phyloP scores from a whole-genome alignment of 1,140 invertebrate species.

The Eumeta japonica region DNA sequence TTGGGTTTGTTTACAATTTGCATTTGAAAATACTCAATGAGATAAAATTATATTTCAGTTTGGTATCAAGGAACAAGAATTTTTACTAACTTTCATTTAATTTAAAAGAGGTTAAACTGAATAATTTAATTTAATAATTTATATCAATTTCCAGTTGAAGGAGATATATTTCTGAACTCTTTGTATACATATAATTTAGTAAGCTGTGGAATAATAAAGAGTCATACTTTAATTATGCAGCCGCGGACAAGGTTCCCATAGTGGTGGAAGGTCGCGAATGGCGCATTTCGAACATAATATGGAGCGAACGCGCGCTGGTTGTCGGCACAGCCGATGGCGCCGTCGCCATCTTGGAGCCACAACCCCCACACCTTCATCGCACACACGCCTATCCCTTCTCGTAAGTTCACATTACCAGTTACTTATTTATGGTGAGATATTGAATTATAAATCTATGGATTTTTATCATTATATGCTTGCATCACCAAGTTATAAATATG shows the following conservation, averaged over 20 bases:
- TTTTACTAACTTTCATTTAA: no score
- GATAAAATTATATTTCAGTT: no score
- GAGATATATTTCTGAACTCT: slow-evolving; percentile 1
- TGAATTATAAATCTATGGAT: neutral
- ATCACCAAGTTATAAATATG: neutral
- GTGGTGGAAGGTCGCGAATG: slow-evolving; percentile 25
- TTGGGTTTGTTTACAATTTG: no score
- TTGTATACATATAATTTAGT: no score
- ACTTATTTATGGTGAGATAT: neutral
- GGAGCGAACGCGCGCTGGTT: slow-evolving; percentile 21
- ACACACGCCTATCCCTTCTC: slow-evolving; percentile 24
- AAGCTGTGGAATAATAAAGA: no score
- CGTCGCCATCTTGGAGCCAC: slow-evolving; percentile 23
- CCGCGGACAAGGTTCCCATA: slow-evolving; percentile 20
- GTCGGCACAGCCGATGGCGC: slow-evolving; percentile 26
- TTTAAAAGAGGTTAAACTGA: no score
- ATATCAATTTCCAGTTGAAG: no score
- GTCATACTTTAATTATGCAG: no score
- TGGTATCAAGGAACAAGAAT: no score
- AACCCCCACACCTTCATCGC: slow-evolving; percentile 12
- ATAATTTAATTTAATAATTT: no score
- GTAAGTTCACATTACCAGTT: no score
- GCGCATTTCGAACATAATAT: slow-evolving; percentile 21
- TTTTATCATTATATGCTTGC: neutral
- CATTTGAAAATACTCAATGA: no score